Percentiles rank a stretch among this genome's conserved stretches.
Conservation (phyloP, 1,140 invertebrate species). For the Drosophila oshimai region DNA sequence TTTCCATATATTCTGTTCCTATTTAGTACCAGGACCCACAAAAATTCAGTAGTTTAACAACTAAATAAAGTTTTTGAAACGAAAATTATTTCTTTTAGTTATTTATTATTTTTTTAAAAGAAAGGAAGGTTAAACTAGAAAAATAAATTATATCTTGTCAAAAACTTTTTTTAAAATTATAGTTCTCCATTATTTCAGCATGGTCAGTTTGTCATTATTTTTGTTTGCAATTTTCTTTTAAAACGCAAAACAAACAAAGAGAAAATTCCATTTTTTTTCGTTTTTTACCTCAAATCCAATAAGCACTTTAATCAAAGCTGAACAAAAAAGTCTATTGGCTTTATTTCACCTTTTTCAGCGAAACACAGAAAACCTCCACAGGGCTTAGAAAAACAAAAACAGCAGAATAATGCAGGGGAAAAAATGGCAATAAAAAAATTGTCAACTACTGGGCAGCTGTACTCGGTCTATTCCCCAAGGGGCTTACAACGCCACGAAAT, state of each 20-base stretch:
- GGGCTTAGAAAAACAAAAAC: constrained; percentile 9
- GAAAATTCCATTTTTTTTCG: not conserved
- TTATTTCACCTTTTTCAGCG: constrained; percentile 47
- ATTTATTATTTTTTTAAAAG: too few relatives aligned
- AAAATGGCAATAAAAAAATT: constrained; percentile 26
- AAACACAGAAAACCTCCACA: constrained; percentile 14
- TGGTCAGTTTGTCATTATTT: not conserved
- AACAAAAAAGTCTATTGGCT: constrained; percentile 21
- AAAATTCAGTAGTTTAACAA: too few relatives aligned
- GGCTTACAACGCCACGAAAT: constrained; percentile 37
- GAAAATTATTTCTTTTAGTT: too few relatives aligned
- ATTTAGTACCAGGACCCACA: too few relatives aligned
- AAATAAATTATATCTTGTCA: not conserved
- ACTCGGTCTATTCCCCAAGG: constrained; percentile 28
- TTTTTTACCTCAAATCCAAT: constrained; percentile 57
- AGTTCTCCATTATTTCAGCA: not conserved
- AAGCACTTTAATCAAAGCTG: constrained; percentile 56
- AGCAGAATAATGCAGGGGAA: constrained; percentile 1
- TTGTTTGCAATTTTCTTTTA: not conserved
- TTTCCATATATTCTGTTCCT: too few relatives aligned
- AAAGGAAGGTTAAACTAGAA: too few relatives aligned
- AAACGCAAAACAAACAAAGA: not conserved
- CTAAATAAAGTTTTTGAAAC: too few relatives aligned
- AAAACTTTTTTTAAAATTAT: not conserved
- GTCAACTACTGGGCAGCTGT: constrained; percentile 21